Percentiles rank a stretch among this genome's conserved stretches.
These are phyloP conservation scores for Panagrolaimus sp. DNA, from an alignment of 1,140 invertebrate genomes.

Conservation along the genomic window DNA sequence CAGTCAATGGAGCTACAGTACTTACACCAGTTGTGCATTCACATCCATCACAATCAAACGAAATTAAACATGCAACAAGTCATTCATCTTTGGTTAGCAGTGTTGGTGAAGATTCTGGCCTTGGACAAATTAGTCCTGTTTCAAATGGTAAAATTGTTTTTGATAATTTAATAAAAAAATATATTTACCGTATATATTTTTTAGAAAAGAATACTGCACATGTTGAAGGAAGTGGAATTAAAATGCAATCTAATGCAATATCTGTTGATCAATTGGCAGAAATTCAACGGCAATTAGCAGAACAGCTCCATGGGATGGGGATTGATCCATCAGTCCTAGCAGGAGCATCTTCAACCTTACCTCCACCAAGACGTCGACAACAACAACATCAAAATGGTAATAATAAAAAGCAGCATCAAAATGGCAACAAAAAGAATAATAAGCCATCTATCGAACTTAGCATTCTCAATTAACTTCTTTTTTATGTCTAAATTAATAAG, in stretches of 20 bases:
- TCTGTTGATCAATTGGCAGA: slow-evolving; percentile 51
- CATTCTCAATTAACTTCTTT: neutral
- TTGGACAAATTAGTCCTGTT: slow-evolving; percentile 43
- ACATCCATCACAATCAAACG: slow-evolving; percentile 10
- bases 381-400: neutral
- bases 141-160: slow-evolving; percentile 24
- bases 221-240: slow-evolving; percentile 41
- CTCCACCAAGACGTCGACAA: neutral
- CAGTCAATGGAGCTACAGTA: neutral
- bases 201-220: slow-evolving; percentile 39
- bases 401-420: neutral
- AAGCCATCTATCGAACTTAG: neutral
- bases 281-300: slow-evolving; percentile 37
- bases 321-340: slow-evolving; percentile 14
- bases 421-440: no score
- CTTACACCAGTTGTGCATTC: neutral
- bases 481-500: no score
- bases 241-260: slow-evolving; percentile 50
- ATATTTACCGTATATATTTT: slow-evolving; percentile 13
- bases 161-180: neutral
- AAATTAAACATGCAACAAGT: slow-evolving; percentile 46
- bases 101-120: slow-evolving; percentile 47
- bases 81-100: slow-evolving; percentile 49
- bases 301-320: slow-evolving; percentile 33
- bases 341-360: neutral